These are phyloP conservation scores for Falco columbarius DNA, from an alignment of 2,797 vertebrate species.

Conservation along the genomic window DNA sequence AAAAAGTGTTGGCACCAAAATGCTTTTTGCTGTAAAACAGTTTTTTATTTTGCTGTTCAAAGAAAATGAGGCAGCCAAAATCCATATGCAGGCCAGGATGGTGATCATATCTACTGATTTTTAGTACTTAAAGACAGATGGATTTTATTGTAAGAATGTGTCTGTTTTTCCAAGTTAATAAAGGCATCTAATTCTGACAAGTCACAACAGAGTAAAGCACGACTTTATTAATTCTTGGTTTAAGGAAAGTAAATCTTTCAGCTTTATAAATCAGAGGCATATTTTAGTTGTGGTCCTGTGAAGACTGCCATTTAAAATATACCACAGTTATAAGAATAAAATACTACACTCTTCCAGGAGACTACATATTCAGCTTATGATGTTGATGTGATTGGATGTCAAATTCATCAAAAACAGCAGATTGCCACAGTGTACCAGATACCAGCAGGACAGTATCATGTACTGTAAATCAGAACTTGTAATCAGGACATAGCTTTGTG, in stretches of 20 bases:
- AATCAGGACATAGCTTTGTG: neutral
- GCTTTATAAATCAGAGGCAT: neutral
- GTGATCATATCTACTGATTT: neutral
- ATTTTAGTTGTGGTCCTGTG: neutral
- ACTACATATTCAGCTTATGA: neutral
- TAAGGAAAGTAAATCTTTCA: neutral
- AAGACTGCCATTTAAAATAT: neutral
- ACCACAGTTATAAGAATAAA: neutral
- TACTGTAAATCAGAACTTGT: neutral
- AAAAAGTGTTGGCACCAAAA: neutral
- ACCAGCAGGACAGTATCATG: neutral
- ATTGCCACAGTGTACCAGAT: neutral
- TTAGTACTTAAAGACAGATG: neutral
- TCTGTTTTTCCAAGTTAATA: neutral
- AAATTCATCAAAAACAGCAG: neutral
- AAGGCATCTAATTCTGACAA: neutral
- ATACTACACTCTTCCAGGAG: neutral
- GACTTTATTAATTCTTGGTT: neutral
- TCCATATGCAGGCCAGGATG: neutral
- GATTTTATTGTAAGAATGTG: neutral
- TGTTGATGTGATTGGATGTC: neutral
- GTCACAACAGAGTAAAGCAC: neutral
- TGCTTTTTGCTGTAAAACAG: neutral
- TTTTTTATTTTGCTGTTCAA: neutral
- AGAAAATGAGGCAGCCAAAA: neutral